These are phyloP conservation scores for Dicyrtoma fusca DNA, from an alignment of 2,888 invertebrate genomes.

Conservation along the genomic window DNA sequence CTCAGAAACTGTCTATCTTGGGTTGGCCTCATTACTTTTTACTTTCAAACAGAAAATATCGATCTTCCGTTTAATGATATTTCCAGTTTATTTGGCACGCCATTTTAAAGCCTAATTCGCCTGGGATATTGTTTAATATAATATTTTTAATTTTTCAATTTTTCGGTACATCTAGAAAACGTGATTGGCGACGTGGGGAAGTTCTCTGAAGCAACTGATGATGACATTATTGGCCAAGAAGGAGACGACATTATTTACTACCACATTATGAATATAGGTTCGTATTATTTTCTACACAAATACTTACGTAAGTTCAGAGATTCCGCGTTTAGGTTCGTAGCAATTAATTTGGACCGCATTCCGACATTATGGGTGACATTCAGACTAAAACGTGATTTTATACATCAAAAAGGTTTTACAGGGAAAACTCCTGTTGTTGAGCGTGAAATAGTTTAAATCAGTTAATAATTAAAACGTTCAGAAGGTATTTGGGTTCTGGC, in stretches of 20 bases:
- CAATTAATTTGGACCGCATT: neutral
- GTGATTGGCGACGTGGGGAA: neutral
- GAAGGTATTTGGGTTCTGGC: too few species aligned
- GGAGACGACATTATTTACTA: constrained; percentile 32
- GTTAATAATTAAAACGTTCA: too few species aligned
- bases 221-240: neutral
- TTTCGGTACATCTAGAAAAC: neutral
- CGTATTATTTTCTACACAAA: neutral
- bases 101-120: neutral
- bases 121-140: neutral
- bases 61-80: neutral
- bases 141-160: neutral
- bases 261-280: constrained; percentile 32
- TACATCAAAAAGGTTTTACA: too few species aligned
- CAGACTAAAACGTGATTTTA: too few species aligned
- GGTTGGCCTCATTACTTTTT: too few species aligned
- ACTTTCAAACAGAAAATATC: neutral
- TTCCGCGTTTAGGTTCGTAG: neutral
- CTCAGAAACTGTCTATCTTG: too few species aligned
- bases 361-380: neutral
- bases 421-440: neutral
- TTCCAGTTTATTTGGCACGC: too few species aligned
- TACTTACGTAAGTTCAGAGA: neutral
- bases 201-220: neutral
- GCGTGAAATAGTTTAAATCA: too few species aligned